Percentiles rank a stretch among this genome's conserved stretches.
These are phyloP conservation scores for Cancer borealis DNA, from an alignment of 2,888 invertebrate species.

Conservation along the genomic window DNA sequence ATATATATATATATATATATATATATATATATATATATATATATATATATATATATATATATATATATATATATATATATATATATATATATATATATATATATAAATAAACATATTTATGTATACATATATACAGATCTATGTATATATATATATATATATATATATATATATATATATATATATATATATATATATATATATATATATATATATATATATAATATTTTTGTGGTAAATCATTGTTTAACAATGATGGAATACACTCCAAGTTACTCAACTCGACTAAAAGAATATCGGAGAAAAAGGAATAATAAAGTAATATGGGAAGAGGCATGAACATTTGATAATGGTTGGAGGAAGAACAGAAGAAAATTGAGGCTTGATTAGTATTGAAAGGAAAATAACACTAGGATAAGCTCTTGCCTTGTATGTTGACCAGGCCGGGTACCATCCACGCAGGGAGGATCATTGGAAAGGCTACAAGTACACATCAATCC, in stretches of 20 bases:
- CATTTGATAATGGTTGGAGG: slow-evolving; percentile 59
- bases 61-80: background rate
- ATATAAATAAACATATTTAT: background rate
- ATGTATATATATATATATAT: background rate
- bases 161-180: background rate
- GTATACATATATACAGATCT: slow-evolving; percentile 22
- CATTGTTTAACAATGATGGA: background rate
- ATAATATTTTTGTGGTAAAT: background rate
- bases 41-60: slow-evolving; percentile 12
- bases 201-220: slow-evolving; percentile 21
- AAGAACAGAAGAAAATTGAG: slow-evolving; percentile 70
- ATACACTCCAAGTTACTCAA: slow-evolving; percentile 42
- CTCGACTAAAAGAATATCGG: background rate
- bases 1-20: slow-evolving; percentile 14
- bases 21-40: slow-evolving; percentile 26
- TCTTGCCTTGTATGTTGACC: background rate
- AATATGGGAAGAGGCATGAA: slow-evolving; percentile 72
- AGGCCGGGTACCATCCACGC: background rate
- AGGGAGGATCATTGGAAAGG: background rate
- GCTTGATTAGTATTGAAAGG: slow-evolving; percentile 53
- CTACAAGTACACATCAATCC: background rate
- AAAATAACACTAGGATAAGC: background rate
- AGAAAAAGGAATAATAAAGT: slow-evolving; percentile 61
- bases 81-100: background rate
- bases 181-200: slow-evolving; percentile 25